Evolutionary conservation across 1,140 invertebrate genomes (phyloP).

Genomic region (Atopsyche davidsoni): DNA sequence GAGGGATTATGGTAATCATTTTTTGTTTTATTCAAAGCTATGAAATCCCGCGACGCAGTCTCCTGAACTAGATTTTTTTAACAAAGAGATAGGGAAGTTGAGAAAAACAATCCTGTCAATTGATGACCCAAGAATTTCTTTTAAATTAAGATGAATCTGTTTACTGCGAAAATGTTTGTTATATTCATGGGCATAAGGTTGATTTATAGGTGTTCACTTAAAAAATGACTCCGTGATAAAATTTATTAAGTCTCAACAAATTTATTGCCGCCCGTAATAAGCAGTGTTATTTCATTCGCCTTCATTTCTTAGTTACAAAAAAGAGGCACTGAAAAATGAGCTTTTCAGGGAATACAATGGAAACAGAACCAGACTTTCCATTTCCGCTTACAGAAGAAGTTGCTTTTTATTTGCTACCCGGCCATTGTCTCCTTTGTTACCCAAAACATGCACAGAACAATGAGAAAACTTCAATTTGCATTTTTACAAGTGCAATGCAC

Average conservation of each 20-base stretch:
- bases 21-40: slow-evolving; percentile 21
- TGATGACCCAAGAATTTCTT: too few species aligned
- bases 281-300: slow-evolving; percentile 14
- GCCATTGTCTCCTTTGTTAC: slow-evolving; percentile 10
- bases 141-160: too few species aligned
- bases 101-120: too few species aligned
- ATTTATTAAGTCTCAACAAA: too few species aligned
- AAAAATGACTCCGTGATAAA: too few species aligned
- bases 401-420: slow-evolving; percentile 9
- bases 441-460: too few species aligned
- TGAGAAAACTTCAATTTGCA: too few species aligned
- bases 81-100: neutral
- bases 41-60: slow-evolving; percentile 7
- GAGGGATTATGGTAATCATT: slow-evolving; percentile 26
- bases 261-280: too few species aligned
- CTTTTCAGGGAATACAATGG: slow-evolving; percentile 8
- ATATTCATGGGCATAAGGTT: too few species aligned
- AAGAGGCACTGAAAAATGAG: slow-evolving; percentile 2
- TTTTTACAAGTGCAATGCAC: too few species aligned
- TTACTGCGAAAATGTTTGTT: too few species aligned
- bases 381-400: slow-evolving; percentile 11
- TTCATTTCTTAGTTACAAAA: neutral
- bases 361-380: slow-evolving; percentile 13
- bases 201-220: too few species aligned
- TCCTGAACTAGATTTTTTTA: slow-evolving; percentile 10